phyloP scores from a whole-genome alignment of 2,797 vertebrate genomes.

The Percopsis omiscomaycus region DNA sequence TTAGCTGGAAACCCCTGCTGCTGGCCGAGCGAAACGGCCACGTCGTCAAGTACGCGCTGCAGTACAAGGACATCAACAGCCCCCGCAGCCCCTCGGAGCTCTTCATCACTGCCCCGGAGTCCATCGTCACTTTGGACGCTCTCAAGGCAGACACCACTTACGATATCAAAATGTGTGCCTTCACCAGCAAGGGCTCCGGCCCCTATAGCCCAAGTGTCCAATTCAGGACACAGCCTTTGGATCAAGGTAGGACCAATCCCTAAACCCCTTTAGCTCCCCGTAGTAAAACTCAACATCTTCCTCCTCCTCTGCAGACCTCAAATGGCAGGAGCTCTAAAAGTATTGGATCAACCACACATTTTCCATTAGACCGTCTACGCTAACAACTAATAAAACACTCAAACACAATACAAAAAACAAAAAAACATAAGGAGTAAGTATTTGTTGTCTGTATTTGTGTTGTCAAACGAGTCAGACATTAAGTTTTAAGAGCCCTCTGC shows the following conservation, averaged over 20 bases:
- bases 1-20: slow-evolving; percentile 90
- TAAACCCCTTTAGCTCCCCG: slow-evolving; percentile 55
- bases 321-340: slow-evolving; percentile 48
- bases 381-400: slow-evolving; percentile 41
- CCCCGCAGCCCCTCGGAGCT: slow-evolving; percentile 92
- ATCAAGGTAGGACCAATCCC: slow-evolving; percentile 99
- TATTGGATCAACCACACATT: slow-evolving; percentile 49
- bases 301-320: slow-evolving; percentile 44
- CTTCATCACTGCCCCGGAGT: slow-evolving; percentile 91
- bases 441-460: slow-evolving; percentile 63
- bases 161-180: slow-evolving; percentile 99
- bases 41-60: slow-evolving; percentile 92
- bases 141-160: slow-evolving; percentile 98
- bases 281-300: slow-evolving; percentile 59
- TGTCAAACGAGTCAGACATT: slow-evolving; percentile 68
- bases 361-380: slow-evolving; percentile 38
- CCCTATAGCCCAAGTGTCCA: slow-evolving; percentile 99
- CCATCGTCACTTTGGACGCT: slow-evolving; percentile 88
- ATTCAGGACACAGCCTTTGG: slow-evolving; percentile 98
- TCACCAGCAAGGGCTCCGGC: slow-evolving; percentile 98
- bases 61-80: slow-evolving; percentile 98
- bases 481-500: slow-evolving; percentile 56
- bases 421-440: slow-evolving; percentile 64
- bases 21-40: slow-evolving; percentile 92
- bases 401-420: slow-evolving; percentile 25